These are phyloP conservation scores for Drosophila jambulina DNA, from an alignment of 1,140 invertebrate species.

Conservation along the genomic window DNA sequence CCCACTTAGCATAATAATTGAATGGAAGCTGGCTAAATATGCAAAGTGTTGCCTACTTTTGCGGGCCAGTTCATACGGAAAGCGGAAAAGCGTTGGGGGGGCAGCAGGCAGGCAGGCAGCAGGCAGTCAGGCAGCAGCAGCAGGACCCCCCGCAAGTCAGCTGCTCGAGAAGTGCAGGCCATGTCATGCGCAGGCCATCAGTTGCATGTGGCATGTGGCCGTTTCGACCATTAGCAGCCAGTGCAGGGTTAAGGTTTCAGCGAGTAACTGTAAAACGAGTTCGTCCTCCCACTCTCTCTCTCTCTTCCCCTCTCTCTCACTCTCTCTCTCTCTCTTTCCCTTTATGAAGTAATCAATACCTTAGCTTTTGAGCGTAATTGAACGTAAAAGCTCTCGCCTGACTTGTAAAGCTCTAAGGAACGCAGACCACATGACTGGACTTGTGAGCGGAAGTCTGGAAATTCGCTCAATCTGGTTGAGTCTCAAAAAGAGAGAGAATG, in stretches of 20 bases:
- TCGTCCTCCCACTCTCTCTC: neutral
- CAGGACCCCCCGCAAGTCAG: constrained; percentile 46
- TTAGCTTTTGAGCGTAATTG: constrained; percentile 72
- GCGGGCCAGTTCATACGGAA: constrained; percentile 28
- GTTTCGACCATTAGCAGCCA: constrained; percentile 33
- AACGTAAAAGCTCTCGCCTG: constrained; percentile 73
- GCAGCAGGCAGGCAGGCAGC: neutral
- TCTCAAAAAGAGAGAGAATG: neutral
- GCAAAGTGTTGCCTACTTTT: constrained; percentile 73
- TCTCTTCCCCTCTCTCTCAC: too few species aligned
- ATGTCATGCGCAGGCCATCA: constrained; percentile 56
- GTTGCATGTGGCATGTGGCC: constrained; percentile 25
- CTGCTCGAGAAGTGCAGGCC: constrained; percentile 59
- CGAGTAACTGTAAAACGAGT: constrained; percentile 51
- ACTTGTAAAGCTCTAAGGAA: constrained; percentile 55
- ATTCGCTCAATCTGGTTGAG: constrained; percentile 48
- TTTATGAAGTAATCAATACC: constrained; percentile 60
- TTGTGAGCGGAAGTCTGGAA: constrained; percentile 52
- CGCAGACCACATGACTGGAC: constrained; percentile 65
- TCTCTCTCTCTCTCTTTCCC: neutral
- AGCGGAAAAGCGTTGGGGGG: constrained; percentile 13
- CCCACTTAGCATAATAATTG: constrained; percentile 64
- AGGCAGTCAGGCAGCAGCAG: neutral
- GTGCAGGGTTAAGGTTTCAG: constrained; percentile 56
- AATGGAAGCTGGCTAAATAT: constrained; percentile 50